Evolutionary conservation across 2,797 vertebrate species (phyloP).

Genomic region (Pogoniulus pusillus): DNA sequence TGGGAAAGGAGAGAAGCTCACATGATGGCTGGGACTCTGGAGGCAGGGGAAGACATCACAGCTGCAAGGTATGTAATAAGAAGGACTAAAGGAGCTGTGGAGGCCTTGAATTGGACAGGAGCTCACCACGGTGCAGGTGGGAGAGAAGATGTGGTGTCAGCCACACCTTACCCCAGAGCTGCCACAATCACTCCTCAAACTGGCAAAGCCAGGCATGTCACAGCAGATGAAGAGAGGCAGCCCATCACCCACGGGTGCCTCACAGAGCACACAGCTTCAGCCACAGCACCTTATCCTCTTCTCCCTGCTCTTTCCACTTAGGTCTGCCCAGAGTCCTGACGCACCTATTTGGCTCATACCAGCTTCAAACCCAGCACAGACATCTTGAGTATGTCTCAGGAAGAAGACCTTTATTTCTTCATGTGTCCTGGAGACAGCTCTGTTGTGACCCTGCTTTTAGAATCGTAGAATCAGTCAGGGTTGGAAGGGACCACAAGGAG

Average conservation of each 20-base stretch:
- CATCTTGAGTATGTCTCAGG: not conserved
- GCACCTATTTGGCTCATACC: not conserved
- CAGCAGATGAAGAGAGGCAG: not conserved
- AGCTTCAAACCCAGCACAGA: not conserved
- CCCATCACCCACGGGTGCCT: not conserved
- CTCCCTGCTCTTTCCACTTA: not conserved
- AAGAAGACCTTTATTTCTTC: not conserved
- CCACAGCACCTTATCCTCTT: not conserved
- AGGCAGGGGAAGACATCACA: accelerated
- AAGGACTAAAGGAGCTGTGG: not conserved
- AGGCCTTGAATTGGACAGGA: not conserved
- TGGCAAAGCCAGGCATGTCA: not conserved
- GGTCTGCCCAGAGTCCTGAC: not conserved
- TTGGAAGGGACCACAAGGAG: no score
- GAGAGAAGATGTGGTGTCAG: not conserved
- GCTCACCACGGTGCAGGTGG: accelerated
- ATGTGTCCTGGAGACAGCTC: accelerated
- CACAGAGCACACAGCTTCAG: not conserved
- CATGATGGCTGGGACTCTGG: accelerated
- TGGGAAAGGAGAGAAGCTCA: not conserved
- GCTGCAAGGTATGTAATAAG: not conserved
- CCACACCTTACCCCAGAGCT: accelerated
- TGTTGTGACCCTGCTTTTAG: not conserved
- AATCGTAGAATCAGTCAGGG: no score
- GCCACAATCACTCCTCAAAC: not conserved